These are phyloP conservation scores for Poecilia latipinna DNA, from an alignment of 2,113 vertebrate genomes.

Conservation along the genomic window DNA sequence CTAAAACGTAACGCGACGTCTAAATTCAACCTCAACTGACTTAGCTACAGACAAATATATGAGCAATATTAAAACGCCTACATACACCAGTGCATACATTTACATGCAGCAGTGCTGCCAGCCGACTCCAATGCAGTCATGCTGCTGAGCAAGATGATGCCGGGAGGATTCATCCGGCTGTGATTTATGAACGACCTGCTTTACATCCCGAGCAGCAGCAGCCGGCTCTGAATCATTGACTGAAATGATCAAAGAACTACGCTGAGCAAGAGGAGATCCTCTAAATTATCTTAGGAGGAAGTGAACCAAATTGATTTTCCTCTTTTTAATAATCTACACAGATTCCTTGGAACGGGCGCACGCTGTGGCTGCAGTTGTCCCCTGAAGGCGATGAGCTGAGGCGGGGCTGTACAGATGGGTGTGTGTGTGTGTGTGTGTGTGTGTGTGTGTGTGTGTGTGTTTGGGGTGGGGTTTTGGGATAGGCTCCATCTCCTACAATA, in stretches of 20 bases:
- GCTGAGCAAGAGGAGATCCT: background rate
- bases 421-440: background rate
- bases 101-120: background rate
- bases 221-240: background rate
- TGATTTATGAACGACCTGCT: background rate
- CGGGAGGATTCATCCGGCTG: background rate
- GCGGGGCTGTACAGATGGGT: constrained; percentile 54
- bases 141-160: background rate
- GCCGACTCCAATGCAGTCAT: background rate
- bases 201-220: background rate
- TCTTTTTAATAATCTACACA: constrained; percentile 12
- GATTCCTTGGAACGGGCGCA: constrained; percentile 4
- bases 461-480: background rate
- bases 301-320: constrained; percentile 32
- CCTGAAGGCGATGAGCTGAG: constrained; percentile 30
- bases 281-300: constrained; percentile 22
- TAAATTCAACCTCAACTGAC: too few species aligned
- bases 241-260: background rate
- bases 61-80: too few species aligned
- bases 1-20: too few species aligned
- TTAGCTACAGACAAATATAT: background rate
- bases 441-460: too few species aligned
- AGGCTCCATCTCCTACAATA: constrained; percentile 37
- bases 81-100: background rate
- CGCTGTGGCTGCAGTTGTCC: constrained; percentile 6